phyloP scores from a whole-genome alignment of 2,113 vertebrate genomes.

The Bothrops jararaca region DNA sequence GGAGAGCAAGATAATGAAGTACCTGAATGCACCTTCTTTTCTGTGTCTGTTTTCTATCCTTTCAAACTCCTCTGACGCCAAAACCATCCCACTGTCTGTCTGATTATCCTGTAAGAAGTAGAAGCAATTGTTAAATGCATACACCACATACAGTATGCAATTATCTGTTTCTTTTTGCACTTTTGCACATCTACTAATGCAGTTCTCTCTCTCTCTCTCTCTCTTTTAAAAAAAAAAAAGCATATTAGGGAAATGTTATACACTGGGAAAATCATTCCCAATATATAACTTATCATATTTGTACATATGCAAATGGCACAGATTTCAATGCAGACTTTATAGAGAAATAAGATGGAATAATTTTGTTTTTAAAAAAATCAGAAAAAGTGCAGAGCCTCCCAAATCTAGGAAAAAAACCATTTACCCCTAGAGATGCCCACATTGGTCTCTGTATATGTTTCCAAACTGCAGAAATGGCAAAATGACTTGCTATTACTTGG shows the following conservation, averaged over 20 bases:
- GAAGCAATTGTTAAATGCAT: slow-evolving; percentile 42
- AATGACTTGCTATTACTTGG: not conserved
- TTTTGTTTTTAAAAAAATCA: not conserved
- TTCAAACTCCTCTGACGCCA: slow-evolving; percentile 96
- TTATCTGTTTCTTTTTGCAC: not conserved
- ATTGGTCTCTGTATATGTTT: not conserved
- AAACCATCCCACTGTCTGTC: slow-evolving; percentile 98
- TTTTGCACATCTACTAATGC: not conserved
- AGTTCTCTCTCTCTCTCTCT: not conserved
- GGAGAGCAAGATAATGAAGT: slow-evolving; percentile 47
- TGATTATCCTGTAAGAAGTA: slow-evolving; percentile 86
- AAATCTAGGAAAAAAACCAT: not conserved
- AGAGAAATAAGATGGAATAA: not conserved
- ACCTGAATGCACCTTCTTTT: slow-evolving; percentile 76
- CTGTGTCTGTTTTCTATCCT: slow-evolving; percentile 86
- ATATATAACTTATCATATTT: not conserved
- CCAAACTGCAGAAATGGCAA: slow-evolving; percentile 28
- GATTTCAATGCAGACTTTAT: not conserved
- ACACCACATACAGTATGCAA: not conserved
- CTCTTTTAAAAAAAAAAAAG: not conserved
- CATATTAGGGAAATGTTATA: not conserved
- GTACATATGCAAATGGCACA: not conserved
- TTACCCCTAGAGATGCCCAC: slow-evolving; percentile 27
- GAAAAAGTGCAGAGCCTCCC: not conserved
- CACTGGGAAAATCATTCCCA: not conserved